Evolutionary conservation across 2,113 vertebrate genomes (phyloP), one percentile per base, ranked within the genome.

Genomic region (Catharus minimus): DNA sequence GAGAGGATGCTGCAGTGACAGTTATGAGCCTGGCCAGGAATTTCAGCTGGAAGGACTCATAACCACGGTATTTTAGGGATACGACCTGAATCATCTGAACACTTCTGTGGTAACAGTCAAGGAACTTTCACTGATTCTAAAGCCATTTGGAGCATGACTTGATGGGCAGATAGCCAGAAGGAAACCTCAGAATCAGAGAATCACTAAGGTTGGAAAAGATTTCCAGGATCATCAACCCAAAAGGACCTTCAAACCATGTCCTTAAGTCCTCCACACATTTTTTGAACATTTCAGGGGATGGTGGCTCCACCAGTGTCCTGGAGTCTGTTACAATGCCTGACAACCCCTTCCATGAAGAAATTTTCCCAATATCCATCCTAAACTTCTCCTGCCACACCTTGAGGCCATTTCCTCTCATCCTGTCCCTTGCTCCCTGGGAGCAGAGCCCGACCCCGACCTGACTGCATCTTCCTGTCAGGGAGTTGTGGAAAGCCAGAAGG

Each of bases 371-470:
- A 78, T 47, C 41, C 24, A 69, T 47, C 11, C 8, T 41, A 62
- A 64, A 78, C 14, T 24, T 55, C 57, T 41, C 22, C 26, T 78
- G 30, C 30, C 20, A 55, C 24, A 41, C 21, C 30, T 28, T 62
- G 74, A 71, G 16, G 23, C 33, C 1, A 0, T 62, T 47, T 55
- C 36, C 33, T 49, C 33, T 78, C 13, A 1, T 30, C 36, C 30
- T 30, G 30, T 64, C 58, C 9, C 41, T 43, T 61, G 30, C 14
- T 41, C 36, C 9, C 21, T 43, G 41, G 30, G 26, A 78, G 24
- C 20, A 78, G 23, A 62, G 56, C 38, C 23, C 0, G 0, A 52
- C 13, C 24, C 4, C 56, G 20, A 33, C 28, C n/a, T 21, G 47
- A 56, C 56, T 55, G 16, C 30, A 7, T 2, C 30, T 4, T 71